Conservation (phyloP, 2,888 invertebrate genomes). For the Odontocolon sp. region DNA sequence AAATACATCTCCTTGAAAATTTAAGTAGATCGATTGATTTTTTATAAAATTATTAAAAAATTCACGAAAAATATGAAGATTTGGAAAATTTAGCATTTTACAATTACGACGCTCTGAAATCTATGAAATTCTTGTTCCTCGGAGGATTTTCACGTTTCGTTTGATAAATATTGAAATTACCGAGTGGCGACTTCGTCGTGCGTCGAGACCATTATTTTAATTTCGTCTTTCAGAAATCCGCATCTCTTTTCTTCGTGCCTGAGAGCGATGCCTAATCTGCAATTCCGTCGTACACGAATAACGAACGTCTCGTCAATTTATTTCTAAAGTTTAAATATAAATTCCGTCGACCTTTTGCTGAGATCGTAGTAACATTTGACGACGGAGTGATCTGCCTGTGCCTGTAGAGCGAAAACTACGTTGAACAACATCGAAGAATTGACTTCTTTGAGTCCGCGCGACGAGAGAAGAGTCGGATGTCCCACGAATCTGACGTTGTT, state of each 20-base stretch:
- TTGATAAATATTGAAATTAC: conserved; percentile 69
- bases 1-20: no score
- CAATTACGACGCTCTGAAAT: no score
- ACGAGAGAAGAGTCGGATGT: conserved; percentile 92
- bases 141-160: no score
- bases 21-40: no score
- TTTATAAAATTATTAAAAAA: no score
- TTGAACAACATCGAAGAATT: conserved; percentile 91
- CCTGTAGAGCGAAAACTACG: conserved; percentile 95
- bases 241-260: conserved; percentile 95
- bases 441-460: conserved; percentile 85
- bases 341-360: conserved; percentile 84
- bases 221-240: conserved; percentile 93
- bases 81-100: no score
- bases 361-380: conserved; percentile 97
- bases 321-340: not conserved
- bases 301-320: not conserved
- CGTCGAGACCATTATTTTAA: conserved; percentile 90
- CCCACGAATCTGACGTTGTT: conserved; percentile 98
- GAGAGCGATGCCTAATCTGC: conserved; percentile 90
- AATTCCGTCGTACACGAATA: not conserved
- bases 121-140: no score
- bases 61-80: no score
- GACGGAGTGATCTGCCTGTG: conserved; percentile 94
- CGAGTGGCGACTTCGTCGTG: conserved; percentile 84